phyloP scores from a whole-genome alignment of 37 sponge, comb jelly and placozoan genomes.

The Spongilla lacustris region DNA sequence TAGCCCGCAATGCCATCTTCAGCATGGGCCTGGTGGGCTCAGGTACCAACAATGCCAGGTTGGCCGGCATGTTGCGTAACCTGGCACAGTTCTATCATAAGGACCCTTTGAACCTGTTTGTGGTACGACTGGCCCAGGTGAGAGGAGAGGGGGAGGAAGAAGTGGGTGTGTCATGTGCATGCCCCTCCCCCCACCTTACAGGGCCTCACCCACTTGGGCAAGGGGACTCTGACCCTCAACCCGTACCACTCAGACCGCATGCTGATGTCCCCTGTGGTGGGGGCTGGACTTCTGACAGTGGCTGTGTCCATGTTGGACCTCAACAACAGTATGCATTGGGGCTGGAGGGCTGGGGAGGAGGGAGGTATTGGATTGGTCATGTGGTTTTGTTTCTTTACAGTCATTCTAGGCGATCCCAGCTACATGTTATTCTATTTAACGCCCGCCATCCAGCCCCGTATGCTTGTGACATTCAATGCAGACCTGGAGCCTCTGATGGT shows the following conservation, averaged over 20 bases:
- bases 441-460: constrained; percentile 98
- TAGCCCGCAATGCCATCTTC: constrained; percentile 94
- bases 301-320: constrained; percentile 81
- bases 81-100: constrained; percentile 98
- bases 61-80: constrained; percentile 91
- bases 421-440: constrained; percentile 92
- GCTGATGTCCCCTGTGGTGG: constrained; percentile 87
- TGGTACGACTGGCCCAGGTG: constrained; percentile 97
- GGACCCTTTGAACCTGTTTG: constrained; percentile 87
- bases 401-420: constrained; percentile 68
- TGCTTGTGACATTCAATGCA: constrained; percentile 92
- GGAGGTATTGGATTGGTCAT: background rate
- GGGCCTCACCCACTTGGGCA: constrained; percentile 94
- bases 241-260: constrained; percentile 92
- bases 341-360: background rate
- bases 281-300: constrained; percentile 84
- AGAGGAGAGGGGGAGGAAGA: background rate
- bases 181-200: constrained; percentile 25
- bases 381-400: constrained; percentile 29
- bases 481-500: constrained; percentile 84
- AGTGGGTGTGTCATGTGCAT: background rate
- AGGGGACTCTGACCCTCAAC: constrained; percentile 96
- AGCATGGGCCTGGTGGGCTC: constrained; percentile 96
- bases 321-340: constrained; percentile 84
- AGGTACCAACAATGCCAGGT: constrained; percentile 97